Percentiles rank a stretch among this genome's conserved stretches.
Evolutionary conservation across 1,140 invertebrate species (phyloP).

Genomic region (Zelostemma sp.): DNA sequence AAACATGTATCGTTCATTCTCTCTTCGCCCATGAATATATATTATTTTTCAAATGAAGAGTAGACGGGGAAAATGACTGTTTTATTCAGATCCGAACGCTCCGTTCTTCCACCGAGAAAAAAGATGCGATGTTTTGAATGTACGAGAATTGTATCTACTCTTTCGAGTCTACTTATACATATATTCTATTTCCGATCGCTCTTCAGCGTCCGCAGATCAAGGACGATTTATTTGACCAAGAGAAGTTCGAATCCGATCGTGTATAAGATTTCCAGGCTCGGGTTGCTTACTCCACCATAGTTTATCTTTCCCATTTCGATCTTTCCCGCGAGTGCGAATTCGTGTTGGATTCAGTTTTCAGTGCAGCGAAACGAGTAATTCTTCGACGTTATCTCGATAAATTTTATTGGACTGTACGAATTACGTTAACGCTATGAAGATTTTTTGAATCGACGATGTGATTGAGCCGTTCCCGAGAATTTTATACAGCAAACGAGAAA

Average conservation of each 20-base stretch:
- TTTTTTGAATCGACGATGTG: slow-evolving; percentile 4
- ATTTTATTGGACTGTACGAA: too few relatives aligned
- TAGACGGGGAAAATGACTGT: too few relatives aligned
- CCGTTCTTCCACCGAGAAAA: too few relatives aligned
- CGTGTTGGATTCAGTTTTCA: slow-evolving; percentile 44
- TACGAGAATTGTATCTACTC: slow-evolving; percentile 33
- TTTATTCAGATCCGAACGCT: too few relatives aligned
- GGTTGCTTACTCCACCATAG: slow-evolving; percentile 37
- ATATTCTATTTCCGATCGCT: slow-evolving; percentile 41
- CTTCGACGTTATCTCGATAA: too few relatives aligned
- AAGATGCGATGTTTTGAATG: slow-evolving; percentile 31
- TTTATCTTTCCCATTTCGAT: slow-evolving; percentile 37
- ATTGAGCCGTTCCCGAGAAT: slow-evolving; percentile 20
- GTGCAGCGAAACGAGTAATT: too few relatives aligned
- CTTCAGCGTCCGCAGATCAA: slow-evolving; percentile 26
- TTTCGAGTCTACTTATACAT: slow-evolving; percentile 27
- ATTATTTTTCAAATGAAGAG: too few relatives aligned
- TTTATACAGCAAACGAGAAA: slow-evolving; percentile 37
- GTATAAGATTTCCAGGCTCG: slow-evolving; percentile 35
- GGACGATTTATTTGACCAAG: slow-evolving; percentile 41
- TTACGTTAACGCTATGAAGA: too few relatives aligned
- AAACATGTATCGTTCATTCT: too few relatives aligned
- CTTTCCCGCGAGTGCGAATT: slow-evolving; percentile 43
- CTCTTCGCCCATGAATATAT: too few relatives aligned
- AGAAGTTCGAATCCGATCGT: slow-evolving; percentile 30